Evolutionary conservation across 2,888 invertebrate genomes (phyloP).

Genomic region (Chaetoderma sp.): DNA sequence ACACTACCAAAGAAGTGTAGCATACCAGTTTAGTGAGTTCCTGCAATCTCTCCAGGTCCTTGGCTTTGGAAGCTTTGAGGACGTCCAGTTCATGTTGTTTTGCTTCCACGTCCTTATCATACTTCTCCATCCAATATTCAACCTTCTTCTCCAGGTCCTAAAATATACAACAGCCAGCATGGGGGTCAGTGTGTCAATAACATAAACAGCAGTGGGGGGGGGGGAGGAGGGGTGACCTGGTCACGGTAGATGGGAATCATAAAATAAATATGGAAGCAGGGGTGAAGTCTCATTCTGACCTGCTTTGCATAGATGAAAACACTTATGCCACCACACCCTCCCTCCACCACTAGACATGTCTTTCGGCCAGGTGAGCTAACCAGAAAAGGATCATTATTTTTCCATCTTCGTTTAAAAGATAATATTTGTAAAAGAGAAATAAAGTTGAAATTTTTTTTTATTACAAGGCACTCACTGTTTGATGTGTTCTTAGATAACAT

Average conservation of each 20-base stretch:
- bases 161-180: not conserved
- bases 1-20: too few relatives aligned
- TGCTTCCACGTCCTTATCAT: slow-evolving; percentile 66
- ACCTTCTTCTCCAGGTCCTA: slow-evolving; percentile 64
- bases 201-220: not conserved
- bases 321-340: too few relatives aligned
- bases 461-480: slow-evolving; percentile 53
- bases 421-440: too few relatives aligned
- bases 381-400: too few relatives aligned
- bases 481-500: slow-evolving; percentile 63
- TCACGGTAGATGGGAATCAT: not conserved
- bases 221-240: not conserved
- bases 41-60: slow-evolving; percentile 66
- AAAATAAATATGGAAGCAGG: too few relatives aligned
- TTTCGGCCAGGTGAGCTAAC: too few relatives aligned
- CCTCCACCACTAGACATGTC: too few relatives aligned
- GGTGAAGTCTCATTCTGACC: too few relatives aligned
- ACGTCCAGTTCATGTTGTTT: slow-evolving; percentile 68
- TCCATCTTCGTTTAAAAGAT: too few relatives aligned
- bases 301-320: too few relatives aligned
- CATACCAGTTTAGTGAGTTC: slow-evolving; percentile 66
- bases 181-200: not conserved
- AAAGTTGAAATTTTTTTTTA: too few relatives aligned
- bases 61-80: slow-evolving; percentile 66
- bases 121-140: slow-evolving; percentile 68